A percentile compares a stretch with the other conserved stretches of the same genome.
phyloP scores from a whole-genome alignment of 2,113 vertebrate species.

The Notothenia coriiceps region DNA sequence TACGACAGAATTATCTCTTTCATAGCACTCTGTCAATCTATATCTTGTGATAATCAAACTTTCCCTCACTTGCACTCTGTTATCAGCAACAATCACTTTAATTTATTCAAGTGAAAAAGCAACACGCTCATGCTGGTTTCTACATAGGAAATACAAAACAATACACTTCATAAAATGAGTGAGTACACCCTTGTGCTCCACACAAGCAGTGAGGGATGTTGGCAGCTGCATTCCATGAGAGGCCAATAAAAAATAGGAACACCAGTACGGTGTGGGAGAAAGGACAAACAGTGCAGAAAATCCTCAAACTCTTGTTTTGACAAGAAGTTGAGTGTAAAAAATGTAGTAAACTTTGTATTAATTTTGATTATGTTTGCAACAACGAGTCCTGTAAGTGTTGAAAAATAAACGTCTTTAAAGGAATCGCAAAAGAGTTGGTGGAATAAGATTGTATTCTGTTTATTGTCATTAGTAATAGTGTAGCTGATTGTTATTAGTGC shows the following conservation, averaged over 20 bases:
- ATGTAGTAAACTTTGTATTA: background rate
- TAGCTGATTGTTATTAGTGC: background rate
- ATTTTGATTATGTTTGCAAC: background rate
- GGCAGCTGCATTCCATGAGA: slow-evolving; percentile 57
- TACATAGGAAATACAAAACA: slow-evolving; percentile 51
- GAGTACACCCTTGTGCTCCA: slow-evolving; percentile 9
- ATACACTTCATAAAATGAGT: slow-evolving; percentile 38
- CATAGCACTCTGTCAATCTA: background rate
- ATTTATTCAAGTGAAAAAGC: slow-evolving; percentile 5
- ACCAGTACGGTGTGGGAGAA: slow-evolving; percentile 10
- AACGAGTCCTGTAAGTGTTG: background rate
- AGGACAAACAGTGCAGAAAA: slow-evolving; percentile 39
- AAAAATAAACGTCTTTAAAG: background rate
- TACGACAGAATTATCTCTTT: background rate
- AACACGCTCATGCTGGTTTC: background rate
- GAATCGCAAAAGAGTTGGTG: background rate
- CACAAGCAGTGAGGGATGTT: slow-evolving; percentile 24
- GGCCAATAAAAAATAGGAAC: slow-evolving; percentile 55
- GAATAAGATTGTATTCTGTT: background rate
- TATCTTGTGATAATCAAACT: slow-evolving; percentile 4
- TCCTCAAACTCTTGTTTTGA: background rate
- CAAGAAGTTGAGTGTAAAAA: background rate
- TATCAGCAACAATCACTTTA: slow-evolving; percentile 40
- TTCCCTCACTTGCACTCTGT: slow-evolving; percentile 17
- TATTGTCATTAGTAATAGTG: background rate